Evolutionary conservation across 2,888 invertebrate genomes (phyloP).

Genomic region (Nephrotoma flavescens): DNA sequence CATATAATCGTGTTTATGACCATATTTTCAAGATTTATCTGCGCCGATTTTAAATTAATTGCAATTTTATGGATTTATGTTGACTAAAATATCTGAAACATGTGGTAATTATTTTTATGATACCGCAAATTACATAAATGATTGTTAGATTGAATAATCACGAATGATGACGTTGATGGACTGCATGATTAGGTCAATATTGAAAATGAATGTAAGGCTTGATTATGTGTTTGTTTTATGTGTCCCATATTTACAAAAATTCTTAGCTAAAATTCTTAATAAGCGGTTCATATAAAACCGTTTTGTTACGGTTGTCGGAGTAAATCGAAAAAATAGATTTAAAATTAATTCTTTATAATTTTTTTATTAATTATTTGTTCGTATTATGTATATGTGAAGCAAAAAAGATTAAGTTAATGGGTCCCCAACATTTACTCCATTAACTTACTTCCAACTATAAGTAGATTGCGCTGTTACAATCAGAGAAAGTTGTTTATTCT

Average conservation of each 20-base stretch:
- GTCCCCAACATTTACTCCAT: neutral
- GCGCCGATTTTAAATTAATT: neutral
- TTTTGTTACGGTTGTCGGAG: too few species aligned
- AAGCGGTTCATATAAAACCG: too few species aligned
- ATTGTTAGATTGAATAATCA: neutral
- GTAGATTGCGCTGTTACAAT: neutral
- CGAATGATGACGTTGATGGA: too few species aligned
- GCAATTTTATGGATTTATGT: neutral
- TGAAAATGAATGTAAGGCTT: too few species aligned
- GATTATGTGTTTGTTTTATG: too few species aligned
- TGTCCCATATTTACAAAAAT: too few species aligned
- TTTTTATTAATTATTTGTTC: too few species aligned
- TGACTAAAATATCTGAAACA: neutral
- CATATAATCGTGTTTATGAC: neutral
- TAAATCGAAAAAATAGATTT: too few species aligned
- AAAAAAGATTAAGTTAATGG: neutral
- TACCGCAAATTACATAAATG: neutral
- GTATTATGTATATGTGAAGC: neutral
- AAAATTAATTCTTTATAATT: too few species aligned
- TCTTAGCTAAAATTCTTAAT: too few species aligned
- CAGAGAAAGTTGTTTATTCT: neutral
- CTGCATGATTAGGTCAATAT: neutral
- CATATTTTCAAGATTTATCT: neutral
- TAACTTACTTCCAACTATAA: neutral
- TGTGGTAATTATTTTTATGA: neutral